Evolutionary conservation across 1,140 invertebrate genomes (phyloP).

Genomic region (Achatina immaculata): DNA sequence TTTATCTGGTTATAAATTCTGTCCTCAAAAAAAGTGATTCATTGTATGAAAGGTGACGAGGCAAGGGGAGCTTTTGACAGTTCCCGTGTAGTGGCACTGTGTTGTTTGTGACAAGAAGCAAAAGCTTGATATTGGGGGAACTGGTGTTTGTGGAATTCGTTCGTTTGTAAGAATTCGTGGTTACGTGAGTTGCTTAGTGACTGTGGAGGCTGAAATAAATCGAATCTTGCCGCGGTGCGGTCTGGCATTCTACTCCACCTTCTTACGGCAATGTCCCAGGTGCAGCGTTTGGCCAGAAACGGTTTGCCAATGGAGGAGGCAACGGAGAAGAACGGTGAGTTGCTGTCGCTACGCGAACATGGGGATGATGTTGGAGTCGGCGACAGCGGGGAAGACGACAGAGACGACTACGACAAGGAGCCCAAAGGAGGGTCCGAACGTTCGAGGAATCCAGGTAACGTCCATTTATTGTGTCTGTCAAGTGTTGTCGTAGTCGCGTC

Average conservation of each 20-base stretch:
- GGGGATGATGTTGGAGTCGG: constrained; percentile 2
- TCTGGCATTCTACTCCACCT: neutral
- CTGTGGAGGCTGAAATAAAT: neutral
- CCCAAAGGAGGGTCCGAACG: neutral
- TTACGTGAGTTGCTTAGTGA: constrained; percentile 5
- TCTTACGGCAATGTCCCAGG: constrained; percentile 18
- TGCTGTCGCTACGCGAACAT: constrained; percentile 38
- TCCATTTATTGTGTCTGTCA: no score
- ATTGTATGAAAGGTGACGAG: no score
- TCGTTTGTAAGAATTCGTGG: neutral
- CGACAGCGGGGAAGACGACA: neutral
- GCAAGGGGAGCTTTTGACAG: no score
- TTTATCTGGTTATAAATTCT: no score
- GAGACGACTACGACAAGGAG: neutral
- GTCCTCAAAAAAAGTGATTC: no score
- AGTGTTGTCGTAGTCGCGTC: no score
- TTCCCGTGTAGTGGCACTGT: no score
- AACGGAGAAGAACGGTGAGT: constrained; percentile 36
- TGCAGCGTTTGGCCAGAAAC: constrained; percentile 35
- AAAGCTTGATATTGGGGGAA: no score
- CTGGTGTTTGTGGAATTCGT: neutral
- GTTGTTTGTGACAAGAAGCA: no score
- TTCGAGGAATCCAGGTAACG: constrained; percentile 1
- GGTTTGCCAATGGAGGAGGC: constrained; percentile 23
- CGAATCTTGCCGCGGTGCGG: neutral